Evolutionary conservation across 2,888 invertebrate genomes (phyloP).

Genomic region (Sinodicranocentrus sp.): DNA sequence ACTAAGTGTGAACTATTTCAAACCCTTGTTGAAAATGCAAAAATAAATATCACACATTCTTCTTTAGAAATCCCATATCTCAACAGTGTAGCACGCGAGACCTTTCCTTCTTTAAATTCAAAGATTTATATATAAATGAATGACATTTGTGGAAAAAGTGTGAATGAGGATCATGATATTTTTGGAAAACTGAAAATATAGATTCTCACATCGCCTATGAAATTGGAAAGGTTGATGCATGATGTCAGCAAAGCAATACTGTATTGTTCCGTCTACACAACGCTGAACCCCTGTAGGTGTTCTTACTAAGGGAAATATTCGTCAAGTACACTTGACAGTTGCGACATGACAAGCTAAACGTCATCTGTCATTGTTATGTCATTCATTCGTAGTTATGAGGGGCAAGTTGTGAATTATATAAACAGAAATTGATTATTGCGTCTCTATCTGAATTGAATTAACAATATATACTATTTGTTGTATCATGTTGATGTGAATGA

Average conservation of each 20-base stretch:
- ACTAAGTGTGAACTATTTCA: neutral
- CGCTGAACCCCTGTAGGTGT: neutral
- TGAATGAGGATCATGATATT: neutral
- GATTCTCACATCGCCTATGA: slow-evolving; percentile 18
- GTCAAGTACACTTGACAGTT: slow-evolving; percentile 70
- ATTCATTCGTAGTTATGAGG: neutral
- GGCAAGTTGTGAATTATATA: no score
- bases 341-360: slow-evolving; percentile 68
- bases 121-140: no score
- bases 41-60: no score
- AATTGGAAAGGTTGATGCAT: slow-evolving; percentile 17
- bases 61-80: no score
- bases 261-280: neutral
- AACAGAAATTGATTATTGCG: no score
- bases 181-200: neutral
- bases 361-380: slow-evolving; percentile 73
- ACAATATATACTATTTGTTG: no score
- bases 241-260: slow-evolving; percentile 22
- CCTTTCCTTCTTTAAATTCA: no score
- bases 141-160: no score
- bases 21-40: neutral
- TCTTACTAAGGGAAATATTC: neutral
- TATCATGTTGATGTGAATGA: no score
- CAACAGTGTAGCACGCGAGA: no score
- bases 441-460: no score